These are phyloP conservation scores for Cotesia typhae DNA, from an alignment of 1,140 invertebrate species.

Conservation along the genomic window DNA sequence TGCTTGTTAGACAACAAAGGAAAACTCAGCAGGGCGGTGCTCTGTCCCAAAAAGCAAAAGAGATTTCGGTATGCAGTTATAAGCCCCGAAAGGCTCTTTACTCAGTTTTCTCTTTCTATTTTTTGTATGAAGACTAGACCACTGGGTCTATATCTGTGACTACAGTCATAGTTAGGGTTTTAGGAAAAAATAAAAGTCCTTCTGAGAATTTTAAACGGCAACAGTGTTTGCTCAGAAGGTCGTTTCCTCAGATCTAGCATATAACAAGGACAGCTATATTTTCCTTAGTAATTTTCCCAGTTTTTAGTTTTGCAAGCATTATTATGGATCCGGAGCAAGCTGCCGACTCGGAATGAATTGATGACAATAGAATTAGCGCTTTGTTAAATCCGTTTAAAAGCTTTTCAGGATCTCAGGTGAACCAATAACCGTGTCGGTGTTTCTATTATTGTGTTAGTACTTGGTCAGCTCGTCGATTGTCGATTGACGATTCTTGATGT, in stretches of 20 bases:
- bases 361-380: constrained; percentile 59
- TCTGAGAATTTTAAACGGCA: constrained; percentile 56
- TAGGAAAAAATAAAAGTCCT: constrained; percentile 47
- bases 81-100: not conserved
- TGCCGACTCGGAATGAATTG: constrained; percentile 15
- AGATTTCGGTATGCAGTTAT: constrained; percentile 5
- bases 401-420: constrained; percentile 19
- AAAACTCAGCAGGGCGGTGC: constrained; percentile 14
- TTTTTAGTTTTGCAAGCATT: not conserved
- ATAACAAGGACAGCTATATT: no score
- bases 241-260: not conserved
- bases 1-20: constrained; percentile 54
- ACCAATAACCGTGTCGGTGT: not conserved
- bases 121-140: not conserved
- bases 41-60: not conserved
- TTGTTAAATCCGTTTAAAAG: constrained; percentile 59
- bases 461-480: no score
- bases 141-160: no score
- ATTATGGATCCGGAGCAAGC: not conserved
- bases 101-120: no score
- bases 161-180: no score
- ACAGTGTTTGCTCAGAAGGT: constrained; percentile 46
- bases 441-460: no score
- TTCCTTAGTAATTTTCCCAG: not conserved
- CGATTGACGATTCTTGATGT: not conserved